Percentiles rank a stretch among this genome's conserved stretches.
Evolutionary conservation across 2,797 vertebrate species (phyloP).

Genomic region (Danio tinwini): DNA sequence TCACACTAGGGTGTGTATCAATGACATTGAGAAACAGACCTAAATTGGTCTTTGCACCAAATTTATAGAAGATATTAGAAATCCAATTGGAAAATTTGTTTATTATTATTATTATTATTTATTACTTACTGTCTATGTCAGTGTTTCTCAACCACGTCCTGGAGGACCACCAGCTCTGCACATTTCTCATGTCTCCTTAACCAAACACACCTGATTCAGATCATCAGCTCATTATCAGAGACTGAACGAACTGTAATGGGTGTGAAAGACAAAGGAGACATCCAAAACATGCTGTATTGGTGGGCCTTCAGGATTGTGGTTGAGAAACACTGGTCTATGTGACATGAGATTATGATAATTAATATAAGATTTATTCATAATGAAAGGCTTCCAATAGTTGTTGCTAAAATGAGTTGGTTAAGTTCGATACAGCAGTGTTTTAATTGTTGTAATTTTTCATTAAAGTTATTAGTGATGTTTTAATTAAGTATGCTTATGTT

Average conservation of each 20-base stretch:
- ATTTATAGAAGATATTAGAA: not conserved
- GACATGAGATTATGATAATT: not conserved
- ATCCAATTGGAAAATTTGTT: not conserved
- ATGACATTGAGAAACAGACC: not conserved
- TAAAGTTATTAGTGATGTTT: constrained; percentile 16
- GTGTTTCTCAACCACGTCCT: too few species aligned
- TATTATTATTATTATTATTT: not conserved
- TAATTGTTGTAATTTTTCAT: constrained; percentile 34
- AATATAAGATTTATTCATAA: not conserved
- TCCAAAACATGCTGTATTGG: too few species aligned
- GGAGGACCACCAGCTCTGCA: too few species aligned
- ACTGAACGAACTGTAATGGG: too few species aligned
- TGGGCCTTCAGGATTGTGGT: too few species aligned
- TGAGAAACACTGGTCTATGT: too few species aligned
- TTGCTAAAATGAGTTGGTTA: not conserved
- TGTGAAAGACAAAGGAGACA: too few species aligned
- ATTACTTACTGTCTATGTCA: constrained; percentile 12
- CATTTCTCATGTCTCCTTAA: too few species aligned
- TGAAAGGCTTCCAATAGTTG: not conserved
- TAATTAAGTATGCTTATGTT: constrained; percentile 5
- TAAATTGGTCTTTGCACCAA: constrained; percentile 1
- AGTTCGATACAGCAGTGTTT: constrained; percentile 35
- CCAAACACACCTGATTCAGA: too few species aligned
- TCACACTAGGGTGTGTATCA: not conserved
- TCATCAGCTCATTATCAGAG: too few species aligned